phyloP scores from a whole-genome alignment of 2,797 vertebrate species.

The Brachyrhaphis roseni region DNA sequence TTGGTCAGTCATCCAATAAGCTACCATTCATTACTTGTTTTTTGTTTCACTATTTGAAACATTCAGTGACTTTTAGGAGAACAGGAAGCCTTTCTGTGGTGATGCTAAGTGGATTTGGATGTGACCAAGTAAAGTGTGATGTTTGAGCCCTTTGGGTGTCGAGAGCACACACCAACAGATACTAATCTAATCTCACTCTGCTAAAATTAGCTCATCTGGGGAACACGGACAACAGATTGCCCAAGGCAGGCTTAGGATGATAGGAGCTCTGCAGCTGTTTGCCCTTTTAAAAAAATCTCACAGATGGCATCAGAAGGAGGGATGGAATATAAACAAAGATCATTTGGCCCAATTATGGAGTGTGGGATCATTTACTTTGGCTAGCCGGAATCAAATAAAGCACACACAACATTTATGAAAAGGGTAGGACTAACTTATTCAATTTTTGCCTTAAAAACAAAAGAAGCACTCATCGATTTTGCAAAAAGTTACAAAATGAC shows the following conservation, averaged over 20 bases:
- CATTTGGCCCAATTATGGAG: slow-evolving; percentile 11
- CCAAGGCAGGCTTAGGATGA: slow-evolving; percentile 51
- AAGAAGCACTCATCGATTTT: background rate
- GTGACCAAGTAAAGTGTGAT: slow-evolving; percentile 46
- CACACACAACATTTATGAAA: background rate
- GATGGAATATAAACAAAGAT: slow-evolving; percentile 35
- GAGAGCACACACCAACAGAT: slow-evolving; percentile 58
- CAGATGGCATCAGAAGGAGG: slow-evolving; percentile 48
- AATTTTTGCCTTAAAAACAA: background rate
- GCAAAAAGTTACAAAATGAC: background rate
- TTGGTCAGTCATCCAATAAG: background rate
- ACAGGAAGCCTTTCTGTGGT: slow-evolving; percentile 16
- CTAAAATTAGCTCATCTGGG: slow-evolving; percentile 68
- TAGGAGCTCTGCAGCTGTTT: slow-evolving; percentile 67
- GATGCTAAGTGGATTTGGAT: slow-evolving; percentile 29
- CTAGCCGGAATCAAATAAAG: slow-evolving; percentile 1
- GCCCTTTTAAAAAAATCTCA: slow-evolving; percentile 51
- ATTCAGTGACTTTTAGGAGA: background rate
- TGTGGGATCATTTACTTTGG: slow-evolving; percentile 12
- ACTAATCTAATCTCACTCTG: slow-evolving; percentile 66
- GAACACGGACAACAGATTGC: slow-evolving; percentile 55
- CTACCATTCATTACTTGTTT: background rate
- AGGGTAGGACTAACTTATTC: background rate
- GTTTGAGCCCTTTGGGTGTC: slow-evolving; percentile 56
- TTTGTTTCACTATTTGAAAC: background rate